Percentiles rank a stretch among this genome's conserved stretches.
Evolutionary conservation across 2,888 invertebrate genomes (phyloP).

Genomic region (Caenorhabditis virilis): DNA sequence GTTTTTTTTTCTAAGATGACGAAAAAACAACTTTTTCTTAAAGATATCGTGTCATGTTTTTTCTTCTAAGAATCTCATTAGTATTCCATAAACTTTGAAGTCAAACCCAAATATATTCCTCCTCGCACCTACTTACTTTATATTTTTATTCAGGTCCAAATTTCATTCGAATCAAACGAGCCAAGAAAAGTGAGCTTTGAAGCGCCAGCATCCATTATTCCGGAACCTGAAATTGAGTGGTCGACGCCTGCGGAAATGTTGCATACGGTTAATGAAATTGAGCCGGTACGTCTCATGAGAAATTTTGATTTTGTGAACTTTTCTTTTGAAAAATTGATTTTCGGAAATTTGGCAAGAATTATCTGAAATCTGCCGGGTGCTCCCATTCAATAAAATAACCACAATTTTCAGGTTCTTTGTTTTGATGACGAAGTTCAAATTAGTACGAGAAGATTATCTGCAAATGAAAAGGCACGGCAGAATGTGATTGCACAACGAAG

Average conservation of each 20-base stretch:
- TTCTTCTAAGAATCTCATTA: background rate
- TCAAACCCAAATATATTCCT: no score
- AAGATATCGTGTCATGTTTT: background rate
- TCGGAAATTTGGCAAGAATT: no score
- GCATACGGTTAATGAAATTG: constrained; percentile 16
- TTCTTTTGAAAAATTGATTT: constrained; percentile 1
- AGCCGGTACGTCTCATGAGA: constrained; percentile 4
- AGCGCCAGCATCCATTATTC: constrained; percentile 32
- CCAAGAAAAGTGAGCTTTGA: constrained; percentile 41
- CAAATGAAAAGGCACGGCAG: constrained; percentile 42
- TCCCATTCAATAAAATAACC: background rate
- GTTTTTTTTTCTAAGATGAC: no score
- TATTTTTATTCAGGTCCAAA: constrained; percentile 27
- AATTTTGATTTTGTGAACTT: background rate
- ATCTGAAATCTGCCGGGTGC: no score
- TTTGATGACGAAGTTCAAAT: constrained; percentile 36
- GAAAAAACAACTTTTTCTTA: no score
- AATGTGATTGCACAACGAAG: constrained; percentile 51
- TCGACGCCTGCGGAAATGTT: constrained; percentile 7
- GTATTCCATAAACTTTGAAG: no score
- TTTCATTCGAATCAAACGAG: constrained; percentile 44
- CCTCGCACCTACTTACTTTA: constrained; percentile 1
- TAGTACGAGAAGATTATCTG: constrained; percentile 33
- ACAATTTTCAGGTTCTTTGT: constrained; percentile 9
- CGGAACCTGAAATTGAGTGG: constrained; percentile 49